Conservation (phyloP, 2,797 vertebrate genomes). For the Sebastiscus tertius region DNA sequence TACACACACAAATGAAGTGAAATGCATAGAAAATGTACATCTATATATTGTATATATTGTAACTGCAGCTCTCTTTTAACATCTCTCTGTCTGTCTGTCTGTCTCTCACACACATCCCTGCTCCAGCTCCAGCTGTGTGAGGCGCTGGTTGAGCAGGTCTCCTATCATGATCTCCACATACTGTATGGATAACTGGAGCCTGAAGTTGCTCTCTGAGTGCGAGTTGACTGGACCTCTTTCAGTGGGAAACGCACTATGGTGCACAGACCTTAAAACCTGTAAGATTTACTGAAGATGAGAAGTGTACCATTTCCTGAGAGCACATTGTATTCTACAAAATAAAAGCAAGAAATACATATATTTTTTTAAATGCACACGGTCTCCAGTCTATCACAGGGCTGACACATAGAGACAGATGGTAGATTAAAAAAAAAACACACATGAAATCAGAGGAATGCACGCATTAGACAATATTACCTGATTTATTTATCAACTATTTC, state of each 20-base stretch:
- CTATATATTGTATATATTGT: too few relatives aligned
- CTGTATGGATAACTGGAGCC: constrained; percentile 90
- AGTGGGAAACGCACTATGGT: constrained; percentile 85
- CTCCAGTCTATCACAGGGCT: too few relatives aligned
- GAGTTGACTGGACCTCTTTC: constrained; percentile 93
- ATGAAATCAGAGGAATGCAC: too few relatives aligned
- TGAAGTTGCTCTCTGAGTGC: constrained; percentile 90
- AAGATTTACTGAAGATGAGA: background rate
- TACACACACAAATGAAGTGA: background rate
- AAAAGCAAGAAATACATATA: constrained; percentile 9
- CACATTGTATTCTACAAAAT: constrained; percentile 37
- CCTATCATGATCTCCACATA: constrained; percentile 92
- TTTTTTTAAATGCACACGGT: background rate
- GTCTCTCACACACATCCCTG: constrained; percentile 82
- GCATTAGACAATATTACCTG: too few relatives aligned
- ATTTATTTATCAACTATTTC: too few relatives aligned
- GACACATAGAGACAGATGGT: too few relatives aligned
- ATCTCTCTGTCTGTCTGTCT: background rate
- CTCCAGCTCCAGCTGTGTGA: constrained; percentile 95
- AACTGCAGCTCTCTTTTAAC: background rate
- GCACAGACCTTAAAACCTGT: background rate
- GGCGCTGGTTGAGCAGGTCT: constrained; percentile 87
- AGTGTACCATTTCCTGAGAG: background rate
- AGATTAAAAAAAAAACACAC: too few relatives aligned
- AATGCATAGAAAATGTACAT: background rate